phyloP scores from a whole-genome alignment of 2,113 vertebrate genomes.

The Chlorodrepanis virens region DNA sequence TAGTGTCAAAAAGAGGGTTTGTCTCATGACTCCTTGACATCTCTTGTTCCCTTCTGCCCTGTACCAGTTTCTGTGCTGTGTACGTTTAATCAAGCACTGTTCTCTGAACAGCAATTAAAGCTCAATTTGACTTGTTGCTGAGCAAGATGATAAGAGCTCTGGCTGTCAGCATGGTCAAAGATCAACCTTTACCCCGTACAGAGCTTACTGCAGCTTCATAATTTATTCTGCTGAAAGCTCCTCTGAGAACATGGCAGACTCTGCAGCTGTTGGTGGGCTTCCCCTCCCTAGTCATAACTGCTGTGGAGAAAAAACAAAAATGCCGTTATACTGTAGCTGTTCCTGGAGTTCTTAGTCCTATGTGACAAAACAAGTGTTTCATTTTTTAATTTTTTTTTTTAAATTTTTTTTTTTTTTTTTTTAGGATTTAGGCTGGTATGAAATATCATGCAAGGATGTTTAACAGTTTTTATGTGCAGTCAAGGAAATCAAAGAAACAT shows the following conservation, averaged over 20 bases:
- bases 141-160: conserved; percentile 63
- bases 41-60: conserved; percentile 15
- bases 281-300: background rate
- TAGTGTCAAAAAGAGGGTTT: conserved; percentile 61
- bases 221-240: conserved; percentile 46
- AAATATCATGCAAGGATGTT: background rate
- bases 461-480: background rate
- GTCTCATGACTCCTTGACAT: conserved; percentile 75
- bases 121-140: conserved; percentile 67
- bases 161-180: conserved; percentile 71
- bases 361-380: background rate
- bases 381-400: no score
- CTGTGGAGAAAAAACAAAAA: conserved; percentile 13
- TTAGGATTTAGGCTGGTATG: background rate
- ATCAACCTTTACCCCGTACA: conserved; percentile 58
- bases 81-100: conserved; percentile 59
- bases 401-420: background rate
- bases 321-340: background rate
- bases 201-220: conserved; percentile 19
- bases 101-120: conserved; percentile 72
- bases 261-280: conserved; percentile 48
- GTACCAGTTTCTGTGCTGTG: conserved; percentile 26
- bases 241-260: conserved; percentile 1
- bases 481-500: background rate
- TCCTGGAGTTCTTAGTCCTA: background rate